These are phyloP conservation scores for Leptonema lineaticorne DNA, from an alignment of 1,140 invertebrate genomes.

Conservation along the genomic window DNA sequence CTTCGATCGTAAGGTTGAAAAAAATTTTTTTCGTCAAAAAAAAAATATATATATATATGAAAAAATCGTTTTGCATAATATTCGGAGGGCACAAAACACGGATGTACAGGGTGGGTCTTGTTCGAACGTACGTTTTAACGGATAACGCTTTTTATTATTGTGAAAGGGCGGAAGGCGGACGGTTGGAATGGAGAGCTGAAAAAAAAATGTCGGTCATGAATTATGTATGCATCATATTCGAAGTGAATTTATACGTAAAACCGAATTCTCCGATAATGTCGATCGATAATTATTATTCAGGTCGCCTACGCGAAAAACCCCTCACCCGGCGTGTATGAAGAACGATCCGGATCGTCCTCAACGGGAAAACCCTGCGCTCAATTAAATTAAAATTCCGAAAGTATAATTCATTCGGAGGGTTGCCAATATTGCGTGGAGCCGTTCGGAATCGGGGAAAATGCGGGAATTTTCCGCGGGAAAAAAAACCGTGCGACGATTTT, in stretches of 20 bases:
- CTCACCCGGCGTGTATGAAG: background rate
- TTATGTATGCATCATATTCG: conserved; percentile 19
- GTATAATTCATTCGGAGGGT: background rate
- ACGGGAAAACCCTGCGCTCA: background rate
- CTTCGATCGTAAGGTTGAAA: too few relatives aligned
- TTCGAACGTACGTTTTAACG: too few relatives aligned
- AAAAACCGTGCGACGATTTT: too few relatives aligned
- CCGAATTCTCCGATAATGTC: conserved; percentile 19
- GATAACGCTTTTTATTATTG: too few relatives aligned
- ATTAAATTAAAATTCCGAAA: background rate
- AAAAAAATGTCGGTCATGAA: conserved; percentile 5
- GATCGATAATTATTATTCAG: conserved; percentile 20
- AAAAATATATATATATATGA: too few relatives aligned
- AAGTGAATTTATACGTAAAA: conserved; percentile 11
- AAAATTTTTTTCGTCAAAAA: too few relatives aligned
- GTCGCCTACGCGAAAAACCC: background rate
- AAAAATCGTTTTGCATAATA: too few relatives aligned
- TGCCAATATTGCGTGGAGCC: background rate
- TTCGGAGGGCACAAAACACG: too few relatives aligned
- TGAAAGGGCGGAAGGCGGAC: too few relatives aligned
- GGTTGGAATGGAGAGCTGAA: background rate
- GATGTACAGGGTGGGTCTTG: too few relatives aligned
- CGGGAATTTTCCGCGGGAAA: background rate
- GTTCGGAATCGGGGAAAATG: background rate
- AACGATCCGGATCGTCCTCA: background rate